Base-by-base conservation (phyloP, 2,113 vertebrate species). In the Azemiops feae region DNA sequence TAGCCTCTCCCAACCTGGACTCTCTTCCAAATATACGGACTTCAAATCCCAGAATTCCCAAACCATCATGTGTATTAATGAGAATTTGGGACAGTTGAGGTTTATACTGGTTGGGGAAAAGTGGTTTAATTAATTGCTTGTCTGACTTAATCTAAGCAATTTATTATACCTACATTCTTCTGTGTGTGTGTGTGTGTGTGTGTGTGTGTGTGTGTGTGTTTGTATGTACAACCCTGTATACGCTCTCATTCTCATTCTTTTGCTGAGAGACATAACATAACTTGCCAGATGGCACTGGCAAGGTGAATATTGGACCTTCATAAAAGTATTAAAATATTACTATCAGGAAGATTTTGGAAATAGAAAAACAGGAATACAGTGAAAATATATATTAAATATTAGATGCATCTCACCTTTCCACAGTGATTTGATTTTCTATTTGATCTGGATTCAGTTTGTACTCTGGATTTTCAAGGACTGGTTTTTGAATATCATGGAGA, bases 401-500 rank as follows among this genome's bases (percentile, higher is more conserved):
- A 92, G 0, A 6, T 27, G 92, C 1, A 27, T 47, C 96, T 96
- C 92, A 99, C 99, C 99, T 98, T 95, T 99, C 98, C 91, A 99
- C 98, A 0, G 99, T 99, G 50, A 98, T 98, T 95, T 99, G 98
- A 95, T 98, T 99, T 97, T 99, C 99, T 94, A 98, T 96, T 94
- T 99, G 98, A 92, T 99, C 99, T 96, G 99, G 98, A 97, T 98
- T 99, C 97, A 99, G 98, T 95, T 97, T 98, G 96, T 98, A 98
- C 81, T 98, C 98, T 0, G 98, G 97, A 93, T 99, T 97, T 94
- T 97, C 98, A 30, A 96, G 95, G 89, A 98, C 95, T 0, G 98
- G 99, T 93, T 99, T 98, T 53, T 97, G 97, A 96, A 99, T 98
- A 97, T 96, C 98, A 93, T 98, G 97, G 47, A 99, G 96, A 94